Evolutionary conservation across 2,888 invertebrate genomes (phyloP).

Genomic region (Micoletzkya japonica): DNA sequence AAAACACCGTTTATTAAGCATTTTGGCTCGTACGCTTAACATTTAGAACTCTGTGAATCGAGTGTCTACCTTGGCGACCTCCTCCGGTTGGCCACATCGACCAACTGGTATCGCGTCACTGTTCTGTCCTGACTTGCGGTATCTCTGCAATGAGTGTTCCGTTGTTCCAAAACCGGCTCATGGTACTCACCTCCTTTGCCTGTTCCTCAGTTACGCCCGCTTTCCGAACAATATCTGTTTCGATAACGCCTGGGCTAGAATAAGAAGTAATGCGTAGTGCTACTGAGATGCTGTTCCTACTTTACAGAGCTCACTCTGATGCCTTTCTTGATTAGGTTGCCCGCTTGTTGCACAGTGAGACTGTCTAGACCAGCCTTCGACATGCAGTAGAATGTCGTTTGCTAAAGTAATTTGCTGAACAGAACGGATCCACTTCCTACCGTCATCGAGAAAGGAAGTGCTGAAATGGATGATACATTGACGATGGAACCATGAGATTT

Average conservation of each 20-base stretch:
- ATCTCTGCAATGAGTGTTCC: no score
- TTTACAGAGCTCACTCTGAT: slow-evolving; percentile 24
- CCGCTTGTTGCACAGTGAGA: slow-evolving; percentile 13
- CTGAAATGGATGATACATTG: slow-evolving; percentile 10
- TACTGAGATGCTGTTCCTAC: no score
- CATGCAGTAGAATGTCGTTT: slow-evolving; percentile 13
- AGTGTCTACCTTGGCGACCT: no score
- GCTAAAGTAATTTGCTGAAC: not conserved
- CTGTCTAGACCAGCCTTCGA: slow-evolving; percentile 12
- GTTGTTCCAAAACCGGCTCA: no score
- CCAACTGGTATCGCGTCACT: no score
- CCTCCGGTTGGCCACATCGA: no score
- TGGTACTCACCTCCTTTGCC: slow-evolving; percentile 8
- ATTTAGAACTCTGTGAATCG: no score
- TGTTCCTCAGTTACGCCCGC: slow-evolving; percentile 12
- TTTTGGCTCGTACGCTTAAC: no score
- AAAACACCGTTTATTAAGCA: no score
- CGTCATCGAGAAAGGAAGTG: not conserved
- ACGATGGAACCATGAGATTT: slow-evolving; percentile 13
- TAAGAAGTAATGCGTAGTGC: no score
- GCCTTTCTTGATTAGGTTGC: slow-evolving; percentile 4
- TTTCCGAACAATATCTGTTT: slow-evolving; percentile 15
- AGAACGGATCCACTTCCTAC: not conserved
- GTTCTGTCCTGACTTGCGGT: no score
- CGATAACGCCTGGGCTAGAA: slow-evolving; percentile 11